Evolutionary conservation across 53 echinoderm and acorn worm species (phyloP), one percentile per base, ranked within the genome.

Genomic region (Astropecten irregularis): DNA sequence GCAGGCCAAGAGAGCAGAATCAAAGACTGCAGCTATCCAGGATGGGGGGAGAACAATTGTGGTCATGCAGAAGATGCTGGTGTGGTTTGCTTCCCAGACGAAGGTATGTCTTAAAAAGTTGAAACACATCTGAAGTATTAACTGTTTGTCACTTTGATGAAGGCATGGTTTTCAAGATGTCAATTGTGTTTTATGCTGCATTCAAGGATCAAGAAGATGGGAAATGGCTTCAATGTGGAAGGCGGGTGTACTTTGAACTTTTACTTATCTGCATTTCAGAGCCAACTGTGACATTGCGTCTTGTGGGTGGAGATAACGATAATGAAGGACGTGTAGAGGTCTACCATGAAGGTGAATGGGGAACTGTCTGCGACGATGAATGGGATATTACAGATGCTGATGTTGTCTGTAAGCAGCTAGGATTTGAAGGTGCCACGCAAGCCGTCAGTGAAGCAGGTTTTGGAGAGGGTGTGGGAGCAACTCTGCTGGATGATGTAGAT

Each of bases 391-490:
- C 9, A 2, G 83, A 88, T 26, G 91, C 91, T 20, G 34, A 40
- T 1, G 89, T 92, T 3, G 85, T 73, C 3, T 92, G 92, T 62
- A 76, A 72, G 25, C 92, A 92, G 85, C 82, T 92, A 13, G 92
- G 92, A 29, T 92, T 47, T 30, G 58, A 18, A 3, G 15, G 68
- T 26, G 68, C 68, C 23, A 68, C 26, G 0, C 25, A 26, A 11
- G 47, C 66, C 4, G 63, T 48, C 21, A 1, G 2, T 1, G 82
- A 29, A 27, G 33, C 62, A 28, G 49, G 30, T 0, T 44, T 49
- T 29, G 46, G 62, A 44, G 25, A 68, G 25, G 77, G 84, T 9
- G 44, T 0, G n/a, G 71, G 84, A 5, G 9, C 2, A 2, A 59
- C 70, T 44, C 25, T 84, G 19, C 46, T 84, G 31, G 79, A 79